Evolutionary conservation across 2,797 vertebrate species (phyloP), one percentile per base, ranked within the genome.

Genomic region (Schizopygopsis malacanthus): DNA sequence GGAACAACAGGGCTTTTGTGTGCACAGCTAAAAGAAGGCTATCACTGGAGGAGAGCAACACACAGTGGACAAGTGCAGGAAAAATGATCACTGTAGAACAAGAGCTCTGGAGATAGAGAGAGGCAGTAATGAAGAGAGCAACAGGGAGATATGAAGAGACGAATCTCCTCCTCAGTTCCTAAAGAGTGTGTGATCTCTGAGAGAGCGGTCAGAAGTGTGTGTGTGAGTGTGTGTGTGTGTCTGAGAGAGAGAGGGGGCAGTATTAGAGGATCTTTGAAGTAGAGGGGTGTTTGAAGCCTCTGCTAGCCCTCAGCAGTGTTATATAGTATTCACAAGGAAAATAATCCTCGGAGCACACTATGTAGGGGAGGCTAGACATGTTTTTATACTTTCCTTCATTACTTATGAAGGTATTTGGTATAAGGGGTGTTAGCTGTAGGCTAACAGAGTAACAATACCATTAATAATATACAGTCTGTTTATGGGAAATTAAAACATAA

Each of bases 1-100:
- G 37, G 69, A 85, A 85, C 77, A 85, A 80, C 84, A 43, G 54
- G 41, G 67, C 65, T 72, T 80, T 80, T 85, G 84, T 85, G 78
- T 75, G 20, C 54, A 52, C 28, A 10, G 69, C 77, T 50, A 73
- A 63, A 61, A 85, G 41, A 41, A 37, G 22, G n/a, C 61, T 50
- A 84, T 84, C 83, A 56, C 22, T 69, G 54, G 67, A 61, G 69
- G 12, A 85, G 22, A 81, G 41, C 67, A 80, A 56, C 78, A 54
- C 11, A 18, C 39, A 61, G 28, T 54, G 28, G 41, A 85, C 84
- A 50, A 85, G 56, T 33, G 78, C 43, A 65, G 56, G 52, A 80
- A 85, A 80, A 81, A 65, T 80, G 54, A 80, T n/a, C 54, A 67
- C 84, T 80, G 76, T 59, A 84, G 83, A 56, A 70, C 75, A 85